These are phyloP conservation scores for Antigone vipio DNA, from an alignment of 2,113 vertebrate genomes.

Conservation along the genomic window DNA sequence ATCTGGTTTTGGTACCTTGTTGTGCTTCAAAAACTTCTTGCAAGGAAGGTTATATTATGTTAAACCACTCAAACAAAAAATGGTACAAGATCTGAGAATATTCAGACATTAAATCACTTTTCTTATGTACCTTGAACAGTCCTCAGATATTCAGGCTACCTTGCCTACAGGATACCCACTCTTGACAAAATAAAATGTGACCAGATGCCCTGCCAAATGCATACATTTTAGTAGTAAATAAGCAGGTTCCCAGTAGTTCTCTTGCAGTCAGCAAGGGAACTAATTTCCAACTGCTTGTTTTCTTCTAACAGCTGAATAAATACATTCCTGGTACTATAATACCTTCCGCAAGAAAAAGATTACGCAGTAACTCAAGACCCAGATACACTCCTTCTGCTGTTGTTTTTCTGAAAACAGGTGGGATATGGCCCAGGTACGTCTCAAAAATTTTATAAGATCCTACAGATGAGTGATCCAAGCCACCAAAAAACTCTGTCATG, in stretches of 20 bases:
- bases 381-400: background rate
- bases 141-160: background rate
- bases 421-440: background rate
- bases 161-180: background rate
- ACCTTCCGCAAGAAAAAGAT: constrained; percentile 37
- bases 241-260: constrained; percentile 42
- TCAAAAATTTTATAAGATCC: background rate
- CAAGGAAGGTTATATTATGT: background rate
- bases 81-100: background rate
- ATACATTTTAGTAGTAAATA: constrained; percentile 58
- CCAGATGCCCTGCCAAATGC: constrained; percentile 54
- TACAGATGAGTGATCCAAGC: background rate
- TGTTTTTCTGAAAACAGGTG: constrained; percentile 41
- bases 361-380: background rate
- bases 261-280: constrained; percentile 30
- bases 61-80: background rate
- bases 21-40: background rate
- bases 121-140: background rate
- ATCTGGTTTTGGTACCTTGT: background rate
- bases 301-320: constrained; percentile 67
- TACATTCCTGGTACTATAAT: constrained; percentile 9
- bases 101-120: background rate
- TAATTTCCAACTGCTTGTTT: constrained; percentile 60
- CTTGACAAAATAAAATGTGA: constrained; percentile 38
- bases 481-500: background rate